These are phyloP conservation scores for Knipowitschia caucasica DNA, from an alignment of 2,797 vertebrate species.

Conservation along the genomic window DNA sequence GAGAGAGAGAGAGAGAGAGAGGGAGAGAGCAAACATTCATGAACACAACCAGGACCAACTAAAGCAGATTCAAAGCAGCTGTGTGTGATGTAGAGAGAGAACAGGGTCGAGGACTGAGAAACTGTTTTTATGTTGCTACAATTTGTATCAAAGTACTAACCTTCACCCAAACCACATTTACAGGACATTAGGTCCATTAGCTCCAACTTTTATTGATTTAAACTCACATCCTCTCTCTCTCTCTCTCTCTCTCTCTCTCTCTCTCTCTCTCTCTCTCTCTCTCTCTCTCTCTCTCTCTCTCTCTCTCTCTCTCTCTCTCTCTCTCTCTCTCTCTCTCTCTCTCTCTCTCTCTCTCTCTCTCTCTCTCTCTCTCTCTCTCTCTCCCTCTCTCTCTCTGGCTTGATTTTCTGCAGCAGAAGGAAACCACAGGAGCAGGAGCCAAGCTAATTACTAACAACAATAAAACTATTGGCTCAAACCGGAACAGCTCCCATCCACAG, in stretches of 20 bases:
- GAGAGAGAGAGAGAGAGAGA: too few species aligned
- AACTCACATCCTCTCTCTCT: constrained; percentile 79
- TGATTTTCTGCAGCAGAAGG: constrained; percentile 67
- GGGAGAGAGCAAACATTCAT: too few species aligned
- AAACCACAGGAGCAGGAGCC: constrained; percentile 75
- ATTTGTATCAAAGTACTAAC: constrained; percentile 63
- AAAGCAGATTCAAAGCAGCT: too few species aligned
- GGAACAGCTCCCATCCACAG: constrained; percentile 65
- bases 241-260: too few species aligned
- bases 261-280: too few species aligned
- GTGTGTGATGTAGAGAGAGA: background rate
- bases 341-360: too few species aligned
- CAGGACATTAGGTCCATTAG: constrained; percentile 46
- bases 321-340: too few species aligned
- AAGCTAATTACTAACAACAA: constrained; percentile 80
- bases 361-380: too few species aligned
- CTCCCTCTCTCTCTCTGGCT: too few species aligned
- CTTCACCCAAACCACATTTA: constrained; percentile 59
- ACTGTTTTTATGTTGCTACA: constrained; percentile 54
- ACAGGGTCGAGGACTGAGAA: background rate
- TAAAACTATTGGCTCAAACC: constrained; percentile 80
- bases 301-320: too few species aligned
- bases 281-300: too few species aligned
- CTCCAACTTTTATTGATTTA: constrained; percentile 67
- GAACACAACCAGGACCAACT: too few species aligned